A percentile compares a stretch with the other conserved stretches of the same genome.
These are phyloP conservation scores for Neotoxoptera formosana DNA, from an alignment of 1,140 invertebrate genomes.

Conservation along the genomic window DNA sequence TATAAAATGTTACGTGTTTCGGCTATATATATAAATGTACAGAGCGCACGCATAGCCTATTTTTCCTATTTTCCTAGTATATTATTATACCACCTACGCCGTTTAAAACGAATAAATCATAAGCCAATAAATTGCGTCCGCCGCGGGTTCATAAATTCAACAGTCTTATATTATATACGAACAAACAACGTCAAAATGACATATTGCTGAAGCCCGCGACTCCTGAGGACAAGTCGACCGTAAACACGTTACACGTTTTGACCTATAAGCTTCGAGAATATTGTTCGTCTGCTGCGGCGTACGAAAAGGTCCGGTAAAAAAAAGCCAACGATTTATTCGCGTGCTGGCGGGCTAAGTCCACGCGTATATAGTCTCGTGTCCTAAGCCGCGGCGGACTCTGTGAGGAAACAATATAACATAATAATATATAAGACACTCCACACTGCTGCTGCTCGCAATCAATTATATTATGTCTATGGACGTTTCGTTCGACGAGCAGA, in stretches of 20 bases:
- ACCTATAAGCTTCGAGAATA: background rate
- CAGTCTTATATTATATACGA: background rate
- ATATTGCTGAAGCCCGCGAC: background rate
- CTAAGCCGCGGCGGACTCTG: too few relatives aligned
- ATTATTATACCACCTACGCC: background rate
- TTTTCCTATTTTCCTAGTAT: too few relatives aligned
- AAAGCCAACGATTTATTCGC: background rate
- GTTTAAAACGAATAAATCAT: background rate
- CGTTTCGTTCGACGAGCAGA: background rate
- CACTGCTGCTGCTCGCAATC: background rate
- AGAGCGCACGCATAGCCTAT: background rate
- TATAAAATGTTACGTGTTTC: conserved; percentile 8
- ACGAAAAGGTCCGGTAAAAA: background rate
- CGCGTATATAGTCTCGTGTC: background rate
- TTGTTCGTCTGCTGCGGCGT: background rate
- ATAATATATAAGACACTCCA: background rate
- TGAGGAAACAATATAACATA: background rate
- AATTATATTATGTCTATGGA: background rate
- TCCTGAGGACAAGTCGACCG: conserved; percentile 27
- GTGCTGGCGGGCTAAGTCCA: background rate
- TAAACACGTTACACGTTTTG: background rate
- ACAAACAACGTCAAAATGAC: conserved; percentile 31
- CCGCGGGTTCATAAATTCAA: conserved; percentile 36
- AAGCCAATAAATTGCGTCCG: background rate
- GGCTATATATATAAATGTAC: background rate